Percentiles rank a stretch among this genome's conserved stretches.
Conservation (phyloP, 1,140 invertebrate genomes). For the Formica exsecta region DNA sequence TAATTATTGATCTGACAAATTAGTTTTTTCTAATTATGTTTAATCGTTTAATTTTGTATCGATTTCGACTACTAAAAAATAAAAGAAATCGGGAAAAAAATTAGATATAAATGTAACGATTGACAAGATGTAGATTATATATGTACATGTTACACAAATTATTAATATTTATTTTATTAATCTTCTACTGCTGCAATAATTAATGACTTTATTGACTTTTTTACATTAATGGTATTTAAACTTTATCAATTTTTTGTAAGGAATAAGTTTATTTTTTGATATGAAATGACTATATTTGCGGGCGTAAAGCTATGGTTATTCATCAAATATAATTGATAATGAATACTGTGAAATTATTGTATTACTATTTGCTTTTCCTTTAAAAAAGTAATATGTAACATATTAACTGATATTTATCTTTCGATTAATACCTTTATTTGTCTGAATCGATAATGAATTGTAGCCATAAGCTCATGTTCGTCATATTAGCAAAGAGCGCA, state of each 20-base stretch:
- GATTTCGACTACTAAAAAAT: not conserved
- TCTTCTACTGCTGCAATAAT: not conserved
- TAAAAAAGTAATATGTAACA: not conserved
- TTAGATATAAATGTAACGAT: not conserved
- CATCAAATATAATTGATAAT: not conserved
- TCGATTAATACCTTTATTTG: constrained; percentile 12
- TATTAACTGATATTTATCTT: not conserved
- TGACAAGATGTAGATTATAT: not conserved
- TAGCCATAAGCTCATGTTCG: not conserved
- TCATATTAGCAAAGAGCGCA: constrained; percentile 4
- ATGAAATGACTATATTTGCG: not conserved
- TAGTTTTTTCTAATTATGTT: not conserved
- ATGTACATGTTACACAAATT: not conserved
- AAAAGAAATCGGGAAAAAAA: not conserved
- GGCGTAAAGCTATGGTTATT: not conserved
- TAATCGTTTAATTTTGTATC: not conserved
- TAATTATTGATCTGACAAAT: not conserved
- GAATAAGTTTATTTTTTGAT: not conserved
- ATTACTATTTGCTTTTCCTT: not conserved
- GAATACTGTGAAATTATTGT: not conserved
- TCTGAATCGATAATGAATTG: constrained; percentile 23
- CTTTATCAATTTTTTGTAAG: not conserved
- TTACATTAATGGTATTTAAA: not conserved
- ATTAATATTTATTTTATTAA: constrained; percentile 6
- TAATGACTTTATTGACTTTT: not conserved